Evolutionary conservation across 2,888 invertebrate species (phyloP).

Genomic region (Hyposoter didymator): DNA sequence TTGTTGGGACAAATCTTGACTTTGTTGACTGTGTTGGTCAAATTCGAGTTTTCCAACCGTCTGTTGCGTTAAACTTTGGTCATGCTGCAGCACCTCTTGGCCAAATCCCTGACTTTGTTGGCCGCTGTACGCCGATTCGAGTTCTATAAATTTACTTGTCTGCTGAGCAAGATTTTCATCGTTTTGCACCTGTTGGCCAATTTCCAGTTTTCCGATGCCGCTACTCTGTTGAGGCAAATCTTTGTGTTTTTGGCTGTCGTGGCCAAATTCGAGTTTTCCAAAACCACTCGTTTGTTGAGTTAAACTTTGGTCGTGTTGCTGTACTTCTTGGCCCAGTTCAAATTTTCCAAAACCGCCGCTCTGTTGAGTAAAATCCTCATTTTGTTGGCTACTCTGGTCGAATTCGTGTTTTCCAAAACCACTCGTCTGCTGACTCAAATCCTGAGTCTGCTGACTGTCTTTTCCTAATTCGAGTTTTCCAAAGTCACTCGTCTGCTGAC

Average conservation of each 20-base stretch:
- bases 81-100: too few species aligned
- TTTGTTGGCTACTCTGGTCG: constrained; percentile 63
- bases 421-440: constrained; percentile 40
- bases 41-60: constrained; percentile 37
- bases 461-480: constrained; percentile 55
- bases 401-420: constrained; percentile 43
- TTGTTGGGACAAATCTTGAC: neutral
- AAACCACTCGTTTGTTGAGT: constrained; percentile 67
- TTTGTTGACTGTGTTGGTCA: constrained; percentile 76
- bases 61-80: neutral
- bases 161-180: constrained; percentile 25
- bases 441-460: constrained; percentile 41
- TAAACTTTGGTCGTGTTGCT: constrained; percentile 65
- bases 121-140: neutral
- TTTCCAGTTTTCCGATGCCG: neutral
- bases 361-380: constrained; percentile 27
- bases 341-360: constrained; percentile 18
- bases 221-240: constrained; percentile 55
- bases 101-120: neutral
- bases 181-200: constrained; percentile 10
- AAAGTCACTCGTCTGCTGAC: constrained; percentile 65
- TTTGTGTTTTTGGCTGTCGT: constrained; percentile 64
- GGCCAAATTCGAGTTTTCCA: constrained; percentile 51
- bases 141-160: constrained; percentile 47
- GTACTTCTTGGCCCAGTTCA: constrained; percentile 47